A percentile compares a stretch with the other conserved stretches of the same genome.
Conservation (phyloP, 2,797 vertebrate species). For the Halcyon leucocephala region DNA sequence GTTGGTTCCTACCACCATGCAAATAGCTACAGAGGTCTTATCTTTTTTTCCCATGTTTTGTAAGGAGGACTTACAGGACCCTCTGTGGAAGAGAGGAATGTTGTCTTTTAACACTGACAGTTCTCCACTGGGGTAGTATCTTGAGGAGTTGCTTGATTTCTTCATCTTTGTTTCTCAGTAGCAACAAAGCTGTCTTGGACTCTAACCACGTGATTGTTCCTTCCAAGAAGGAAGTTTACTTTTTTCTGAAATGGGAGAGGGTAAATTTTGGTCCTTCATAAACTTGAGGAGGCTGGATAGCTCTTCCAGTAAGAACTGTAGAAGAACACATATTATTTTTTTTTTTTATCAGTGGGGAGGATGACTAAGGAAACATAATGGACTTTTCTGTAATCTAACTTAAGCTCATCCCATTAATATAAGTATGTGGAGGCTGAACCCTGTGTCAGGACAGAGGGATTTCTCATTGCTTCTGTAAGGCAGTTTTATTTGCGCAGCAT, state of each 20-base stretch:
- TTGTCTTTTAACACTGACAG: not conserved
- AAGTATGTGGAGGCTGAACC: not conserved
- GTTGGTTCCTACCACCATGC: not conserved
- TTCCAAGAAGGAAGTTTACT: not conserved
- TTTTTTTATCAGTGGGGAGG: not conserved
- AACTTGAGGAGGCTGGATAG: not conserved
- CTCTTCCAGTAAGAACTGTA: not conserved
- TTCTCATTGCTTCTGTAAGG: not conserved
- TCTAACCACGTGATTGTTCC: not conserved
- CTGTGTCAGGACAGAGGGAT: rapidly evolving
- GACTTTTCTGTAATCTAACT: not conserved
- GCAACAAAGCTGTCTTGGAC: not conserved
- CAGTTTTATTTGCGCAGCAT: not conserved
- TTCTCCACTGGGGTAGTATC: not conserved
- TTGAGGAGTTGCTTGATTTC: not conserved
- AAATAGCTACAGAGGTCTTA: not conserved
- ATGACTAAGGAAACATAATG: not conserved
- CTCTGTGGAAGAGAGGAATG: not conserved
- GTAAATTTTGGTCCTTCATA: rapidly evolving
- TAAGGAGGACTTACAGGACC: not conserved
- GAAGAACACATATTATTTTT: not conserved
- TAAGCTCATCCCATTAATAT: not conserved
- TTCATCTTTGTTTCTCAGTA: not conserved
- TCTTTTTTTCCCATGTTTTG: not conserved
- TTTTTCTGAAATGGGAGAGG: not conserved